phyloP scores from a whole-genome alignment of 2,888 invertebrate genomes.

The Mythimna vitellina region DNA sequence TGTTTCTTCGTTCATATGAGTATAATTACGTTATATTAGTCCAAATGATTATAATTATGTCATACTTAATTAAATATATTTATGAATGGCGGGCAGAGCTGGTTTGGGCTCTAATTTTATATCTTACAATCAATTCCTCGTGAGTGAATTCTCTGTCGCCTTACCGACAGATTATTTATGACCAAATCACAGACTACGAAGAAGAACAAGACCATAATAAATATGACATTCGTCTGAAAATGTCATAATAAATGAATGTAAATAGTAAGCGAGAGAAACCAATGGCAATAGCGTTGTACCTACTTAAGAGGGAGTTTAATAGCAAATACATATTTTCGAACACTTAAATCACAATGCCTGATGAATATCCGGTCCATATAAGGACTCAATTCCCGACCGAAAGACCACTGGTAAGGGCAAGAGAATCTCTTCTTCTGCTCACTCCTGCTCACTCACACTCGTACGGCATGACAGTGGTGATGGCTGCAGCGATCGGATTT shows the following conservation, averaged over 20 bases:
- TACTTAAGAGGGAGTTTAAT: neutral
- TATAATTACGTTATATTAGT: neutral
- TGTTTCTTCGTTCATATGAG: no score
- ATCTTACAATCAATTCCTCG: neutral
- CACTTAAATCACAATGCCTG: neutral
- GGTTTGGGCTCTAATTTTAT: no score
- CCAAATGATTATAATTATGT: neutral
- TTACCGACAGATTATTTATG: neutral
- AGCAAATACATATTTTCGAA: neutral
- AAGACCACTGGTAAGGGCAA: neutral
- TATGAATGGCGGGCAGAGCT: neutral
- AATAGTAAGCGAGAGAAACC: neutral
- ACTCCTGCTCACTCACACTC: neutral
- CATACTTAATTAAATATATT: neutral
- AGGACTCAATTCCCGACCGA: neutral
- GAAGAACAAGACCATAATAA: neutral
- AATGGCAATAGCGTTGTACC: neutral
- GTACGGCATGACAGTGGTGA: constrained; percentile 1
- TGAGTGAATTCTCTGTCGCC: neutral
- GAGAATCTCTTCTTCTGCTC: accelerated
- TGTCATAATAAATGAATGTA: constrained; percentile 1
- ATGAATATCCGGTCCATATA: neutral
- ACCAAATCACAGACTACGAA: neutral
- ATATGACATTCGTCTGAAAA: neutral
- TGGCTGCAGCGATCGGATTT: constrained; percentile 10